phyloP scores from a whole-genome alignment of 1,140 invertebrate species.

The Holotrichia oblita region DNA sequence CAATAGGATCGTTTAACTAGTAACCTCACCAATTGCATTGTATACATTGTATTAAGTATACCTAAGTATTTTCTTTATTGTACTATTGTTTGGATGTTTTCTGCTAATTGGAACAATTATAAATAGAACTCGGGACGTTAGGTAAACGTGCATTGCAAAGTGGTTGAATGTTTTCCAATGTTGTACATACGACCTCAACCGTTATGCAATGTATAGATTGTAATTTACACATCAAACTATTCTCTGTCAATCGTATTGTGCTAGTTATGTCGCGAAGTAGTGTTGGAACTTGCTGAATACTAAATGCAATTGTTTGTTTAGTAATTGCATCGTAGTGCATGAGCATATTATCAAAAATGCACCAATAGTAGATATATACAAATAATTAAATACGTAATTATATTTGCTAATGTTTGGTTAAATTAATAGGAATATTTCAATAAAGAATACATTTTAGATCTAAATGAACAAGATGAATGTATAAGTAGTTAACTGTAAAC shows the following conservation, averaged over 20 bases:
- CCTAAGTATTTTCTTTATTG: background rate
- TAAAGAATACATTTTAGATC: too few species aligned
- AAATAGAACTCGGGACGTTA: background rate
- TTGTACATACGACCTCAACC: background rate
- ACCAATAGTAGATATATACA: background rate
- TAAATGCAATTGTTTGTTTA: background rate
- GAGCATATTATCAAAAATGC: background rate
- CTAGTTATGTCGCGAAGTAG: background rate
- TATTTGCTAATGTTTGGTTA: too few species aligned
- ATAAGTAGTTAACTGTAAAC: too few species aligned
- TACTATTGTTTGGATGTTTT: background rate
- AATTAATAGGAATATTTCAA: too few species aligned
- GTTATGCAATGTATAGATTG: background rate
- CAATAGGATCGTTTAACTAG: conserved; percentile 12
- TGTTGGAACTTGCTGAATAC: background rate
- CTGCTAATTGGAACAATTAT: conserved; percentile 16
- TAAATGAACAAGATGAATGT: too few species aligned
- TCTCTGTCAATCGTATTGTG: background rate
- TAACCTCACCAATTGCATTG: conserved; percentile 10
- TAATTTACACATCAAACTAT: background rate
- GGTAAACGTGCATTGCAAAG: background rate
- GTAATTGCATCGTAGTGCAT: background rate
- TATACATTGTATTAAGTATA: conserved; percentile 14
- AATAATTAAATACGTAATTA: too few species aligned
- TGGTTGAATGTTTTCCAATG: conserved; percentile 11